A percentile compares a stretch with the other conserved stretches of the same genome.
These are phyloP conservation scores for Cnemophilus loriae DNA, from an alignment of 2,113 vertebrate species.

Conservation along the genomic window DNA sequence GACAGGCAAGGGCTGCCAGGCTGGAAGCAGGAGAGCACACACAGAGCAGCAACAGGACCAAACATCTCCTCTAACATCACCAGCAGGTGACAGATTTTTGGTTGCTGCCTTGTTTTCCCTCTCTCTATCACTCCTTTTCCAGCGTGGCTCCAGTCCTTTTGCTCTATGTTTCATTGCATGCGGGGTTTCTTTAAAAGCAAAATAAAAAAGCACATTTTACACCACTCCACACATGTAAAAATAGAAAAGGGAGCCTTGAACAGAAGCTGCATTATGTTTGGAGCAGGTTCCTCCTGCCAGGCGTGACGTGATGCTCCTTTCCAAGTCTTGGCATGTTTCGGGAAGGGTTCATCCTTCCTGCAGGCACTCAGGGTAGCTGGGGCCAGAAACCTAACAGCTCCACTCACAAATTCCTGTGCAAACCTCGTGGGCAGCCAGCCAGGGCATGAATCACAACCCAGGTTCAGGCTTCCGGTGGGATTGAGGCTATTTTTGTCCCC, in stretches of 20 bases:
- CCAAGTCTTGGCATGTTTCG: neutral
- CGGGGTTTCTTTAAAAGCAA: neutral
- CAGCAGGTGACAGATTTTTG: neutral
- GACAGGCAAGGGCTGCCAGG: neutral
- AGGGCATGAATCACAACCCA: neutral
- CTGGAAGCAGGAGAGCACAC: neutral
- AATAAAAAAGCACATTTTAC: neutral
- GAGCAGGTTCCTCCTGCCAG: neutral
- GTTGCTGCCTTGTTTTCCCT: neutral
- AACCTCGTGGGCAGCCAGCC: neutral
- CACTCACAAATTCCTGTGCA: neutral
- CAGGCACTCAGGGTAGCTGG: neutral
- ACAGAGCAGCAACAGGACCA: neutral
- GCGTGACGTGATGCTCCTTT: neutral
- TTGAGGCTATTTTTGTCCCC: neutral
- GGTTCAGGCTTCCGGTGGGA: neutral
- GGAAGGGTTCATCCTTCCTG: constrained; percentile 12
- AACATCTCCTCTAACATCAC: neutral
- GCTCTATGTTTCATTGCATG: neutral
- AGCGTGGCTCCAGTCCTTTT: neutral
- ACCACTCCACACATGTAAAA: neutral
- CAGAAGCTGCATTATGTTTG: constrained; percentile 20
- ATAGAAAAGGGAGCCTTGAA: constrained; percentile 13
- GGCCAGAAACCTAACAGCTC: neutral
- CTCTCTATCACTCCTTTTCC: neutral